phyloP scores from a whole-genome alignment of 1,140 invertebrate genomes.

The Caenorhabditis remanei region DNA sequence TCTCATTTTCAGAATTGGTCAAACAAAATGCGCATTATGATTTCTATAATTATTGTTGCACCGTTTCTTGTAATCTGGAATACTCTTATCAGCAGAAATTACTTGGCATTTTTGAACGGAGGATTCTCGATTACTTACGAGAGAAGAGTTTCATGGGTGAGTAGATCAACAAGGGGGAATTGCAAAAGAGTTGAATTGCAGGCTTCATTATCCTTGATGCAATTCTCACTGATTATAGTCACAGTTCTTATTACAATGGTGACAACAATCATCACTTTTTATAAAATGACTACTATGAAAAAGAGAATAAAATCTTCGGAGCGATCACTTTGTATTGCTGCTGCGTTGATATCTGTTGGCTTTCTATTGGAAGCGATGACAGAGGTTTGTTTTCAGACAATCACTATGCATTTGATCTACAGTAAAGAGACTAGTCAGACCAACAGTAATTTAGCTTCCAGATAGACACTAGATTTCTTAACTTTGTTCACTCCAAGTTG shows the following conservation, averaged over 20 bases:
- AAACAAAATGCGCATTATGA: not conserved
- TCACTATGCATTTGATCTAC: too few relatives aligned
- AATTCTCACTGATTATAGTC: not conserved
- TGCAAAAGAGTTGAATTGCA: not conserved
- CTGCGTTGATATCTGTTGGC: not conserved
- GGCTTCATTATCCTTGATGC: conserved; percentile 34
- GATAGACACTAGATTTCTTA: too few relatives aligned
- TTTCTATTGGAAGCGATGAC: conserved; percentile 31
- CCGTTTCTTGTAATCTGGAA: conserved; percentile 35
- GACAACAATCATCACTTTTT: conserved; percentile 13
- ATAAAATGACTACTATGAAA: conserved; percentile 12
- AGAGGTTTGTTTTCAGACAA: not conserved
- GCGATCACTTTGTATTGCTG: not conserved
- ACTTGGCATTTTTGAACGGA: not conserved
- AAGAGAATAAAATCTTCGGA: conserved; percentile 8
- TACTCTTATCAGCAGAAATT: not conserved
- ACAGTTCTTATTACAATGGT: conserved; percentile 25
- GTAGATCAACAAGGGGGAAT: too few relatives aligned
- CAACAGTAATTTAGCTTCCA: too few relatives aligned
- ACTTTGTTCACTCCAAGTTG: too few relatives aligned
- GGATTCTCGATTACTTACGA: conserved; percentile 4
- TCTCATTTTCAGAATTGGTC: conserved; percentile 26
- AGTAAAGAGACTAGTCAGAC: too few relatives aligned
- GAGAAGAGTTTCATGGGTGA: not conserved
- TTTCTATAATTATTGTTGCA: not conserved